Evolutionary conservation across 2,888 invertebrate species (phyloP), one percentile per base, ranked within the genome.

Genomic region (Tetropium fuscum): DNA sequence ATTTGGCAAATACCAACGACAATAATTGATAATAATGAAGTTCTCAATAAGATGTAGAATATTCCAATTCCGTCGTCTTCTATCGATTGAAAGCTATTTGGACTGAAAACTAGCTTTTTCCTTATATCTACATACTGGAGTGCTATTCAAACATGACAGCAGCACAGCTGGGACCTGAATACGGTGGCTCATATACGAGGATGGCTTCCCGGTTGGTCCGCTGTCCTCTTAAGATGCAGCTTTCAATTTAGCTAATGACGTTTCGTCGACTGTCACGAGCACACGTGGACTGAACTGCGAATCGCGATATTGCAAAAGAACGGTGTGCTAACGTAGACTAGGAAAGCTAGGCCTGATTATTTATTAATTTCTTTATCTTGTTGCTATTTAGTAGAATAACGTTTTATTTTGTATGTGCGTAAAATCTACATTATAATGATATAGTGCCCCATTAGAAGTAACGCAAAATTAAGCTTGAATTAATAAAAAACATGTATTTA

Each of bases 241-340:
- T 81, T 81, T 81, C 81, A 81, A 81, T 81, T 81, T 81, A 76
- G 80, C 81, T 81, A 81, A 81, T 81, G 81, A 81, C 80, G 80
- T 81, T 80, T 80, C 79, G 78, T 80, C 78, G 80, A 80, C 80
- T 81, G 81, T 81, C 81, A 79, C 79, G 76, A 78, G 79, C 80
- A 80, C 70, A 80, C 80, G 79, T 74, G 77, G 78, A 78, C 78
- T 78, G 77, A 74, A 77, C 71, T 70, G 69, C 74, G 76, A 76
- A 76, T 77, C 71, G 76, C 77, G 77, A 78, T 78, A 77, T 78
- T 73, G 73, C 72, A 70, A 77, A 61, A 55, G 77, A 76, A 76
- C 75, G 74, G 74, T 74, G 74, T 74, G 74, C 73, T 74, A 69
- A 71, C 72, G 73, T 59, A 25, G 51, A 19, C 51, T 40, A 34